phyloP scores from a whole-genome alignment of 2,113 vertebrate species.

The Turdus rufiventris region DNA sequence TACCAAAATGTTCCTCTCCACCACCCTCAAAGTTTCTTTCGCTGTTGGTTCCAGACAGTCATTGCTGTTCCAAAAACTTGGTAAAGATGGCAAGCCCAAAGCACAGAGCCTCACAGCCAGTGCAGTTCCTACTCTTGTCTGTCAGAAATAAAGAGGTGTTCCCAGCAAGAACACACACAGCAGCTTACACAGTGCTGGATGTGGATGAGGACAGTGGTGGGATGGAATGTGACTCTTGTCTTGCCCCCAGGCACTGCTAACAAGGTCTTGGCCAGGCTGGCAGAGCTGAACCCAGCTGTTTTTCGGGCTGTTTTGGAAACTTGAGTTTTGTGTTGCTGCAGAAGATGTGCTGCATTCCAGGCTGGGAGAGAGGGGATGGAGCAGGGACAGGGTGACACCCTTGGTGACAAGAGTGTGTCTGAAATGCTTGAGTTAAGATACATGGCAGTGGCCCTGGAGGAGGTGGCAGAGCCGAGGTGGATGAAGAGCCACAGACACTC shows the following conservation, averaged over 20 bases:
- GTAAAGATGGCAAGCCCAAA: not conserved
- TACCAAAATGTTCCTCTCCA: not conserved
- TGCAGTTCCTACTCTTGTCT: not conserved
- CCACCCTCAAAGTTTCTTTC: not conserved
- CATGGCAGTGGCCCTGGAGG: rapidly evolving
- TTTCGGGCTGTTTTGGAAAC: not conserved
- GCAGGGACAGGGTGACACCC: not conserved
- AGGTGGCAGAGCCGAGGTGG: rapidly evolving
- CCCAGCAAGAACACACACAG: not conserved
- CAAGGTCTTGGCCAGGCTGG: not conserved
- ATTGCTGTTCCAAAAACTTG: not conserved
- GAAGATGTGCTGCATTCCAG: not conserved
- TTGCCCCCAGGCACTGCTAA: not conserved
- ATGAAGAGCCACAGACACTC: not conserved
- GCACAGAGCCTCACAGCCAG: not conserved
- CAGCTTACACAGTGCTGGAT: rapidly evolving
- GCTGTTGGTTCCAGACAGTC: not conserved
- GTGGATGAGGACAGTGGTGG: not conserved
- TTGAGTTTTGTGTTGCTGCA: not conserved
- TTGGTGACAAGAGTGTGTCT: not conserved
- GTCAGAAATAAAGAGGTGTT: not conserved
- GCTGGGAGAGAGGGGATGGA: not conserved
- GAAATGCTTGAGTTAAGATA: not conserved
- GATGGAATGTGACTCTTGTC: not conserved
- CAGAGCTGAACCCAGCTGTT: not conserved